Base-by-base conservation (phyloP, 2,797 vertebrate species). In the Karalla daura region DNA sequence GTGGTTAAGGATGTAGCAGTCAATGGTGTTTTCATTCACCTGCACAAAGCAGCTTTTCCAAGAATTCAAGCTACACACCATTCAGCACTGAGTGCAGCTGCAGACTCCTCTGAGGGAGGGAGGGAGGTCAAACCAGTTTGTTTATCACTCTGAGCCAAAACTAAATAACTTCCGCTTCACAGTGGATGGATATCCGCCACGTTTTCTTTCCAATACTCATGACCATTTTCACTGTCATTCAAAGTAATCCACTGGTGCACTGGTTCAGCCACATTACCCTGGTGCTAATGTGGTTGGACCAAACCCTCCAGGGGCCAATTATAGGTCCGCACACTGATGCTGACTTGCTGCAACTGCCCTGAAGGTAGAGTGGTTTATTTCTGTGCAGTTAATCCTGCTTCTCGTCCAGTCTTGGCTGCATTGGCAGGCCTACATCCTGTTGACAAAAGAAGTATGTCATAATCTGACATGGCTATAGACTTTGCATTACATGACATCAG, bases 371-470 rank as follows among this genome's bases (percentile, higher is more conserved):
- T 5, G 27, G 56, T 74, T 72, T 80, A 83, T 84, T 71, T 70
- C 23, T 39, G 56, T 21, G 18, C 24, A 3, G 46, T 24, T 80
- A 84, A 83, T 84, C 84, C 75, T 66, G 58, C 32, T 30, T 25
- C 63, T 59, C 8, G 9, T 24, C 67, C 17, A 21, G 35, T 17
- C 18, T 60, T 43, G 52, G 68, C 45, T 23, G 27, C 47, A 51
- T 6, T 41, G 30, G 20, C n/a, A 33, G 32, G 14, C 70, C 20
- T 13, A 55, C 55, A 70, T 82, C 78, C 80, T 77, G 78, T 64
- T 77, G 69, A 80, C 59, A 44, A 40, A 21, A 63, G 45, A 76
- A 70, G 53, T 54, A 58, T 53, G 47, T 70, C 73, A 50, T 39
- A 54, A 66, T 78, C 24, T 56, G 32, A 4, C 6, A 35, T 33